Base-by-base conservation (phyloP, 2,888 invertebrate species). In the Drosophila austrosaltans region DNA sequence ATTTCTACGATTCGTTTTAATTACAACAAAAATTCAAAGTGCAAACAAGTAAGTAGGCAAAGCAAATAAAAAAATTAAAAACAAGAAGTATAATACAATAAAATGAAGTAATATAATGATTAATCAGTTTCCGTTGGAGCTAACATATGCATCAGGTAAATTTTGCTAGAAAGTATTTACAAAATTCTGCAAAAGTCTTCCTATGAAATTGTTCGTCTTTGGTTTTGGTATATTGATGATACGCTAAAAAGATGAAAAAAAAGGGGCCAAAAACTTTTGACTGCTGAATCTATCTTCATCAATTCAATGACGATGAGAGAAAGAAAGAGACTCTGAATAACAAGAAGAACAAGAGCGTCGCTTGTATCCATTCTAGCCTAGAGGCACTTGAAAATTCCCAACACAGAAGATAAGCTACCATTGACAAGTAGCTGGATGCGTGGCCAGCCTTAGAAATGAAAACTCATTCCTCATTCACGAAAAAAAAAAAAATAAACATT, bases 361-460 rank as follows among this genome's bases (percentile, higher is more conserved):
- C 16, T 10, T 44, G 30, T 10, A 36, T 58, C 44, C 32, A 10
- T 42, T 58, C 32, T 61, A 67, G 63, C 60, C 61, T 58, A 36
- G 53, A 54, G 68, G 66, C 82, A 87, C 82, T 82, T 78, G 67
- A 87, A 79, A 87, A 84, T 87, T 81, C 82, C 76, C 87, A 69
- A 69, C 84, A 84, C 84, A 87, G 66, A 25, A 73, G 60, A 66
- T 81, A 81, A 79, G 87, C 66, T 62, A 40, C 44, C 72, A 82
- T 74, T 81, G 77, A 83, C 87, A 82, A 82, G 81, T 73, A 76
- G 81, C 72, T 71, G 69, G 79, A 69, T 72, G 77, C 75, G 81
- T 81, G 81, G 81, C 76, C 70, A 61, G 72, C 63, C 79, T 66
- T 70, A 28, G 81, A 79, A 84, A 79, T 84, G 77, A 87, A 48